Base-by-base conservation (phyloP, 1,140 invertebrate genomes). In the Parapsyche elsis region DNA sequence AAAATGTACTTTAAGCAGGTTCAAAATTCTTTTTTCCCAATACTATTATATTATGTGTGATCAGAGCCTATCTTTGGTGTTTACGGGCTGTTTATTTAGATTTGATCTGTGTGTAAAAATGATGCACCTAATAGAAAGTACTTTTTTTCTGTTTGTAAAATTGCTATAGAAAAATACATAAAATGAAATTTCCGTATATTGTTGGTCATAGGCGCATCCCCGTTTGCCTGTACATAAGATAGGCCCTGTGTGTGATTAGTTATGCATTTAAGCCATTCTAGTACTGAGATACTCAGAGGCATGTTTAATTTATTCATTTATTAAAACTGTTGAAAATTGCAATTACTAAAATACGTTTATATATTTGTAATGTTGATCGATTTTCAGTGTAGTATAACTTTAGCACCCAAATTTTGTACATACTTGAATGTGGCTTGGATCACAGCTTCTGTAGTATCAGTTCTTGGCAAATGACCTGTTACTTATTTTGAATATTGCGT, bases 341-440 rank as follows among this genome's bases (percentile, higher is more conserved):
- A 64, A 70, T 80, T 83, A 79, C 70, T 79, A 71, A 79, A 83
- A 83, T 57, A 24, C n/a, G 26, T 67, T 67, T 67, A 14, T 67
- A 67, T 67, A 67, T 67, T 67, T 83, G 82, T 83, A 80, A 80
- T 83, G 82, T 83, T 80, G 80, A 80, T 81, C 80, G 80, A 83
- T 75, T 81, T 83, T 83, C 73, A 83, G 71, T 81, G 82, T 83
- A 83, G 80, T 83, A 80, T 83, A 78, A 83, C 82, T 80, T 79
- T 83, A 78, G 82, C 82, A 83, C 82, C 82, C 78, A 81, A 81
- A 83, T 80, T 80, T 83, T 83, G 80, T 83, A 81, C 80, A 83
- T 81, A 83, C 71, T 81, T 83, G 82, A 83, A 83, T 83, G 82
- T 81, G 82, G 82, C 82, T 83, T 83, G 78, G 82, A 83, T 83